Percentiles rank a stretch among this genome's conserved stretches.
These are phyloP conservation scores for Falco rusticolus DNA, from an alignment of 2,797 vertebrate genomes.

Conservation along the genomic window DNA sequence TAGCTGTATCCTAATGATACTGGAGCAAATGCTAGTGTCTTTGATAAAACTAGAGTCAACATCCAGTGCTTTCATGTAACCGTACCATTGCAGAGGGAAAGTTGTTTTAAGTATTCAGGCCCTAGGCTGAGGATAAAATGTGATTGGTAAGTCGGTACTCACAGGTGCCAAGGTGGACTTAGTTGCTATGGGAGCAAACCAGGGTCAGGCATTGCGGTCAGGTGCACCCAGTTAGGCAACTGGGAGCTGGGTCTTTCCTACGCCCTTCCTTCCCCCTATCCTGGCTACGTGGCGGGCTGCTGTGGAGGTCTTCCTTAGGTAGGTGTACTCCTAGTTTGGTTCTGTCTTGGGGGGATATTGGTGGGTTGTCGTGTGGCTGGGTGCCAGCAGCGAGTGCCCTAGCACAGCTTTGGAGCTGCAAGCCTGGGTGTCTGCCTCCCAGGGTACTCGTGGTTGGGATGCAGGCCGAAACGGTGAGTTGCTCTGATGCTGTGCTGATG, in stretches of 20 bases:
- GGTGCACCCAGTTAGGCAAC: background rate
- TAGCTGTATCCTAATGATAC: background rate
- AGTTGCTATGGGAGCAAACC: background rate
- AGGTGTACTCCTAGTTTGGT: accelerated
- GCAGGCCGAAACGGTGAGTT: background rate
- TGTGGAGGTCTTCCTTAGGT: background rate
- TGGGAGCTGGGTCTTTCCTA: background rate
- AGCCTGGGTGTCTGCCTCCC: background rate
- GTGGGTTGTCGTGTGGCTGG: background rate
- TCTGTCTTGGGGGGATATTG: background rate
- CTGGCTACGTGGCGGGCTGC: background rate
- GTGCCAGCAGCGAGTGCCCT: accelerated
- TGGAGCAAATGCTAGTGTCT: background rate
- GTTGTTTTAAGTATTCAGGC: background rate
- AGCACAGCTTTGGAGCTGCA: accelerated
- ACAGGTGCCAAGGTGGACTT: background rate
- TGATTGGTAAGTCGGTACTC: background rate
- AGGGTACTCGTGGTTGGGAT: accelerated
- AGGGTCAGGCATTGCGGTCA: background rate
- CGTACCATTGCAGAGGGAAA: background rate
- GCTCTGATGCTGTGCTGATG: background rate
- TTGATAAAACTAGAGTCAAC: background rate
- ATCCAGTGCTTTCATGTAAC: background rate
- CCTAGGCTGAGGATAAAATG: background rate
- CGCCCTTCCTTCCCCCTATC: background rate